phyloP scores from a whole-genome alignment of 2,888 invertebrate genomes.

The Bedellia somnulentella region DNA sequence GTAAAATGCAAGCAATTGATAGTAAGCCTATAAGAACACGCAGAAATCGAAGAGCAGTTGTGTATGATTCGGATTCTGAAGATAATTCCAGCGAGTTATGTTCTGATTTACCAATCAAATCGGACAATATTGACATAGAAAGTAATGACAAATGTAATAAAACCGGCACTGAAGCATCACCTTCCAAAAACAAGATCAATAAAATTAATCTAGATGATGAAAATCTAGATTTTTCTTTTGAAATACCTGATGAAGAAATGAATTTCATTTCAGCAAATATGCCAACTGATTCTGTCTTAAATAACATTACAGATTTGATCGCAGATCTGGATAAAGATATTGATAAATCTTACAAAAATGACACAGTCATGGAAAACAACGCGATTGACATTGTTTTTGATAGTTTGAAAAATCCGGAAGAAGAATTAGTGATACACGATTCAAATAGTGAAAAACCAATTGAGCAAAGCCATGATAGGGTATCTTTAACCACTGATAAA shows the following conservation, averaged over 20 bases:
- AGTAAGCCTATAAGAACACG: too few relatives aligned
- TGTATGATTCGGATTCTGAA: constrained; percentile 29
- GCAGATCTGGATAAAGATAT: constrained; percentile 28
- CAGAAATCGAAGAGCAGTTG: constrained; percentile 4
- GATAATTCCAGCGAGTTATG: constrained; percentile 11
- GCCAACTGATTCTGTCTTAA: constrained; percentile 27
- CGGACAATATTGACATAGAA: constrained; percentile 3
- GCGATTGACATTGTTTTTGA: constrained; percentile 2
- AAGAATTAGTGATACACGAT: too few relatives aligned
- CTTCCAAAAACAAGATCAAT: constrained; percentile 5
- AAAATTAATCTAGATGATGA: constrained; percentile 1
- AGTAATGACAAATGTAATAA: background rate
- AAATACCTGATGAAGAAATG: constrained; percentile 18
- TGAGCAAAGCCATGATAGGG: too few relatives aligned
- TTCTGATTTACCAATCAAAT: background rate
- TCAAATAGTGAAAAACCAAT: too few relatives aligned
- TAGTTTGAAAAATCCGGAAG: too few relatives aligned
- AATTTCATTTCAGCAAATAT: constrained; percentile 38
- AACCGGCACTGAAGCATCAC: too few relatives aligned
- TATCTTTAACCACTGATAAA: too few relatives aligned
- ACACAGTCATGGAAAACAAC: background rate
- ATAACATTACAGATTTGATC: constrained; percentile 37
- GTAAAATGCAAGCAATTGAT: too few relatives aligned
- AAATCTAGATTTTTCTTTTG: constrained; percentile 2
- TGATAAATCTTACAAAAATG: too few relatives aligned